These are phyloP conservation scores for Zosterops japonicus DNA, from an alignment of 2,113 vertebrate genomes.

Conservation along the genomic window DNA sequence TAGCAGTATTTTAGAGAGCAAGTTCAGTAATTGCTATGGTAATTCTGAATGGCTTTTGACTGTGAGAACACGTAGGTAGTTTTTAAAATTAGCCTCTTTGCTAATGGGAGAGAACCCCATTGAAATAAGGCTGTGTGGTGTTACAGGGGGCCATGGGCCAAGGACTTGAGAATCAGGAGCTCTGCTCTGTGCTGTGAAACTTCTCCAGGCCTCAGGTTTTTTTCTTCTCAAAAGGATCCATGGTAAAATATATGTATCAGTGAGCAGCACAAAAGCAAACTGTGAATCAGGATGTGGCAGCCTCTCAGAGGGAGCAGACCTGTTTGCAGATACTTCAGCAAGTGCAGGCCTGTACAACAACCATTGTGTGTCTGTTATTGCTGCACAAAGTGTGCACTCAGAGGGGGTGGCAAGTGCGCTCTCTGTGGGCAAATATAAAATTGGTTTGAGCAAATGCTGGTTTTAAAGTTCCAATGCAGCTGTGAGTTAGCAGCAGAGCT, in stretches of 20 bases:
- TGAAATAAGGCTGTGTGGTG: background rate
- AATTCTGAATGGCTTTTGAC: conserved; percentile 54
- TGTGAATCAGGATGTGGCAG: background rate
- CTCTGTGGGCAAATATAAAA: background rate
- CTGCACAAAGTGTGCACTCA: background rate
- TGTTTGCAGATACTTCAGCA: background rate
- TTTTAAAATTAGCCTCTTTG: conserved; percentile 8
- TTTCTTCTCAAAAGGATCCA: background rate
- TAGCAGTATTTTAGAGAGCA: conserved; percentile 43
- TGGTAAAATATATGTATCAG: background rate
- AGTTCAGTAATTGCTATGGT: conserved; percentile 52
- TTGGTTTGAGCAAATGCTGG: background rate
- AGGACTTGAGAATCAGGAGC: background rate
- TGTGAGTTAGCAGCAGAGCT: background rate
- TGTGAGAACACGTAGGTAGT: background rate
- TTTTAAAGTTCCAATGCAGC: background rate
- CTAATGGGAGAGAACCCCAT: background rate
- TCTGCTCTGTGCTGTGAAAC: background rate
- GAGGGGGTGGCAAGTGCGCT: background rate
- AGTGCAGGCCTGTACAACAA: background rate
- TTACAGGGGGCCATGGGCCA: background rate
- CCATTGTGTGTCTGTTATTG: fast-evolving
- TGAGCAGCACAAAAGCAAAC: background rate
- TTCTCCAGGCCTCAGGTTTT: background rate
- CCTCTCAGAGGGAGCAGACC: background rate